Evolutionary conservation across 1,140 invertebrate species (phyloP).

Genomic region (Melipona quadrifasciata): DNA sequence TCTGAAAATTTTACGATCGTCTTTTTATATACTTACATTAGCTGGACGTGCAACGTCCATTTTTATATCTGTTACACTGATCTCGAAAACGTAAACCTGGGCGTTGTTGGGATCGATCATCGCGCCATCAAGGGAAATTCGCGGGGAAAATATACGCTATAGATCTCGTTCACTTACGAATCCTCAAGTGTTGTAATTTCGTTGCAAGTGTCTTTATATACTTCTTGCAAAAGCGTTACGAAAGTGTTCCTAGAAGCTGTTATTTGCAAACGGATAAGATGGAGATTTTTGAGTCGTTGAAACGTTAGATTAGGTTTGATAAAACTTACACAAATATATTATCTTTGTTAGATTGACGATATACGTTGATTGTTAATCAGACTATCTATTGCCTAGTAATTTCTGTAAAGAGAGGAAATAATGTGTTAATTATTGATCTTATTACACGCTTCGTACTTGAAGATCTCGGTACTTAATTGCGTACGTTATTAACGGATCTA

Average conservation of each 20-base stretch:
- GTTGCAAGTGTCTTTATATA: neutral
- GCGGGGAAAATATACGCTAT: conserved; percentile 19
- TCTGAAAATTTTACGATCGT: neutral
- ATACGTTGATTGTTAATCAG: conserved; percentile 6
- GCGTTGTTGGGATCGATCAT: conserved; percentile 51
- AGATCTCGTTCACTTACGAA: neutral
- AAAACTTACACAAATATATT: neutral
- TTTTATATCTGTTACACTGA: neutral
- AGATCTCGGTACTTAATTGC: neutral
- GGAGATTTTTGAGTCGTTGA: conserved; percentile 1
- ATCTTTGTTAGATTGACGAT: conserved; percentile 20
- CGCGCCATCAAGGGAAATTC: conserved; percentile 34
- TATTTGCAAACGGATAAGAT: neutral
- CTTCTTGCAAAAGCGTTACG: neutral
- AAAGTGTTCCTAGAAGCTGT: conserved; percentile 18
- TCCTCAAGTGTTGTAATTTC: neutral
- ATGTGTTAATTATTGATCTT: neutral
- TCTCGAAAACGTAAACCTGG: conserved; percentile 33
- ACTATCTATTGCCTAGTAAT: neutral
- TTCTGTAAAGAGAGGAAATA: neutral
- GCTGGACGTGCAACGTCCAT: neutral
- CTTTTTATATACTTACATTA: neutral
- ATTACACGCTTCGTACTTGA: neutral
- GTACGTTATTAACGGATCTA: neutral
- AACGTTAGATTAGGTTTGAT: neutral